These are phyloP conservation scores for Tethea ocularis DNA, from an alignment of 2,888 invertebrate species.

Conservation along the genomic window DNA sequence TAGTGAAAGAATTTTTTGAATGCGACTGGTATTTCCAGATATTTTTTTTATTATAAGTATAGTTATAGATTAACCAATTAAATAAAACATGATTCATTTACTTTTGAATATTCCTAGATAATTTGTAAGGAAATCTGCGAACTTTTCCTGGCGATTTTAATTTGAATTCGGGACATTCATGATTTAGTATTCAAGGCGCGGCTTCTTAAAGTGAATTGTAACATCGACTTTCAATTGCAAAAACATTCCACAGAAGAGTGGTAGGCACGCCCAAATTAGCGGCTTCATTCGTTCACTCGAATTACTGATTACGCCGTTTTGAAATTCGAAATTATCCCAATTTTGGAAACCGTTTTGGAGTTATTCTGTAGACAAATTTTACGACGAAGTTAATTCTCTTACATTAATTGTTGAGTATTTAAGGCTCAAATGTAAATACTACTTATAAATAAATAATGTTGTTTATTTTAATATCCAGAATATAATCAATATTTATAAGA, in stretches of 20 bases:
- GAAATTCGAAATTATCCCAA: neutral
- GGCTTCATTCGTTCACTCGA: neutral
- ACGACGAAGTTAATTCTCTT: no score
- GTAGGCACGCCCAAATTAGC: slow-evolving; percentile 26
- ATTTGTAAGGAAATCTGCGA: neutral
- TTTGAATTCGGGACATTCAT: slow-evolving; percentile 62
- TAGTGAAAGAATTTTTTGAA: no score
- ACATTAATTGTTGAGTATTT: no score
- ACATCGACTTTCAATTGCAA: slow-evolving; percentile 52
- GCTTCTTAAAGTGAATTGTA: slow-evolving; percentile 51
- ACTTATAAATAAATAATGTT: no score
- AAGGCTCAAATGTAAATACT: no score
- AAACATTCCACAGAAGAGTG: slow-evolving; percentile 36
- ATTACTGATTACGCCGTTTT: slow-evolving; percentile 8
- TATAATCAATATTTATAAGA: no score
- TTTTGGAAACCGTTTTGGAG: neutral
- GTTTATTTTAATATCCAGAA: no score
- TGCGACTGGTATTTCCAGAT: no score
- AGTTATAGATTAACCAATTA: no score
- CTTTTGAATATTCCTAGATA: neutral
- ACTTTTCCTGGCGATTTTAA: slow-evolving; percentile 17
- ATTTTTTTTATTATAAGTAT: no score
- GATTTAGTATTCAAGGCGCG: slow-evolving; percentile 61
- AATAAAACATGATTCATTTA: no score
- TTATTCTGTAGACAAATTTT: no score